Percentiles rank a stretch among this genome's conserved stretches.
phyloP scores from a whole-genome alignment of 2,888 invertebrate genomes.

The Drosophila emarginata region DNA sequence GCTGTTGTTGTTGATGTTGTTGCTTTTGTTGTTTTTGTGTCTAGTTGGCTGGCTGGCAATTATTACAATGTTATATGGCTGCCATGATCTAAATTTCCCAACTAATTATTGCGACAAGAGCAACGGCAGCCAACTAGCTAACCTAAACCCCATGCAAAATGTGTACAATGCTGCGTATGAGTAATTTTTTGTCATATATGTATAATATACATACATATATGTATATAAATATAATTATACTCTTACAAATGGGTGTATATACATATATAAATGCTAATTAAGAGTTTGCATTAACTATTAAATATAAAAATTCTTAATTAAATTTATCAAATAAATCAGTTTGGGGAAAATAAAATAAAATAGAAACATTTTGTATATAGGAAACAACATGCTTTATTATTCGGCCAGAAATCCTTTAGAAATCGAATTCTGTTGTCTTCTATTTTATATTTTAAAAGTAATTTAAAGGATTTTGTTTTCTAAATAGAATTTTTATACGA shows the following conservation, averaged over 20 bases:
- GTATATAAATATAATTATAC: background rate
- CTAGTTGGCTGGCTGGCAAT: conserved; percentile 36
- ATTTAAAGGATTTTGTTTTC: no score
- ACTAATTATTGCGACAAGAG: conserved; percentile 69
- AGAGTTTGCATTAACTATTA: background rate
- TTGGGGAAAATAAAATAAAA: no score
- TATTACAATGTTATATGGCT: conserved; percentile 72
- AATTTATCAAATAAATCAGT: background rate
- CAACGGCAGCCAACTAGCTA: conserved; percentile 30
- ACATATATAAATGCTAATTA: background rate
- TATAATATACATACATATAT: background rate
- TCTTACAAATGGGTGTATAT: background rate
- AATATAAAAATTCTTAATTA: background rate
- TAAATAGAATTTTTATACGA: no score
- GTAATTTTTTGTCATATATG: conserved; percentile 31
- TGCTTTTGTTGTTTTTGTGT: conserved; percentile 22
- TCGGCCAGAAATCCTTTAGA: no score
- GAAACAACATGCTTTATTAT: no score
- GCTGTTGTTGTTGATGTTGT: conserved; percentile 8
- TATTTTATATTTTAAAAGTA: no score
- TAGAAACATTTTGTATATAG: no score
- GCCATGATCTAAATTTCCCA: conserved; percentile 78
- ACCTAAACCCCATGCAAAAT: conserved; percentile 23
- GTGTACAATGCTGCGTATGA: conserved; percentile 40
- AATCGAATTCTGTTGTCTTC: no score